These are phyloP conservation scores for Turdus rufiventris DNA, from an alignment of 2,113 vertebrate genomes.

Conservation along the genomic window DNA sequence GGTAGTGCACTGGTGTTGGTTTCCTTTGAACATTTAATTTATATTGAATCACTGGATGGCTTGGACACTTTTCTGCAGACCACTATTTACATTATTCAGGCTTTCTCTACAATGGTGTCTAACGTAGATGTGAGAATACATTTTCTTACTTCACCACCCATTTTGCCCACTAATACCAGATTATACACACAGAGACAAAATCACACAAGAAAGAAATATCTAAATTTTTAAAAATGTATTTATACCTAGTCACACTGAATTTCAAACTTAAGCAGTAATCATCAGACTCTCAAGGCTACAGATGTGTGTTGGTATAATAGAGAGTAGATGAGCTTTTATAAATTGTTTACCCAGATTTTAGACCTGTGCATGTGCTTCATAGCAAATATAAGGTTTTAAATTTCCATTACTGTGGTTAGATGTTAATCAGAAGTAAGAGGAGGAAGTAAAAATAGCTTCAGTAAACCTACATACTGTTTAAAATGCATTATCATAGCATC, in stretches of 20 bases:
- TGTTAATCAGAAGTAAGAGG: constrained; percentile 10
- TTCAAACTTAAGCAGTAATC: background rate
- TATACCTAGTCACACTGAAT: background rate
- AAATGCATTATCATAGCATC: background rate
- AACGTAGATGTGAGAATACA: background rate
- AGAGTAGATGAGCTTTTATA: background rate
- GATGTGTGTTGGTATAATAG: background rate
- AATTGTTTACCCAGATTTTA: background rate
- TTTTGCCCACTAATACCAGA: background rate
- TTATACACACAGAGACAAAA: background rate
- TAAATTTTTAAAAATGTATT: background rate
- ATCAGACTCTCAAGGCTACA: background rate
- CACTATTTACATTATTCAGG: background rate
- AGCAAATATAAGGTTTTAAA: background rate
- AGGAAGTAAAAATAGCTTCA: constrained; percentile 26
- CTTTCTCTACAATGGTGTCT: background rate
- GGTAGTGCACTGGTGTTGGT: background rate
- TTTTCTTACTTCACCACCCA: background rate
- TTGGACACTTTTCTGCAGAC: background rate
- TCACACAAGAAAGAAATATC: background rate
- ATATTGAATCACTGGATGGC: background rate
- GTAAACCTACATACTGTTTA: background rate
- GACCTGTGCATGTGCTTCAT: background rate
- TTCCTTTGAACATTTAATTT: background rate
- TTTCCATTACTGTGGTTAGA: background rate